A percentile compares a stretch with the other conserved stretches of the same genome.
Evolutionary conservation across 2,888 invertebrate species (phyloP).

Genomic region (Phalera bucephala): DNA sequence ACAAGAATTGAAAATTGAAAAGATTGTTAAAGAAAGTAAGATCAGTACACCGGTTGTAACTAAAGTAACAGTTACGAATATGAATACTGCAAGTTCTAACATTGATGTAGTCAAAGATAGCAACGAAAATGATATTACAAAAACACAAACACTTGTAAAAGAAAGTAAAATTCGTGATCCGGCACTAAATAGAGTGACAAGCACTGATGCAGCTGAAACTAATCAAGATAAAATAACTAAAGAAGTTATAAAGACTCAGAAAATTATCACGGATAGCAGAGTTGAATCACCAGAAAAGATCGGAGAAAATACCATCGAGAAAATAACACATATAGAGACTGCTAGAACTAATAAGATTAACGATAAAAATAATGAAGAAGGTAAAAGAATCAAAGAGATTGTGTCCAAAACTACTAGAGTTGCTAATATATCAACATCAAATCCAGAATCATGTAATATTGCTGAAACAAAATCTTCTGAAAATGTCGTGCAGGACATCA

Average conservation of each 20-base stretch:
- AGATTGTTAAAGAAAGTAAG: too few relatives aligned
- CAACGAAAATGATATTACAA: neutral
- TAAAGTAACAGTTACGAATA: slow-evolving; percentile 4
- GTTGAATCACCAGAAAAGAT: too few relatives aligned
- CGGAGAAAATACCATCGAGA: too few relatives aligned
- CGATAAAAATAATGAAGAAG: too few relatives aligned
- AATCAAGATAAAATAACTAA: neutral
- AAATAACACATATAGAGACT: neutral
- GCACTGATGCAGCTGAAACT: neutral
- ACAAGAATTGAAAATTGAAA: too few relatives aligned
- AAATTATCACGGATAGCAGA: too few relatives aligned
- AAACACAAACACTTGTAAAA: neutral
- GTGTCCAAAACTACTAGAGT: neutral
- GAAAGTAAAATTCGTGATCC: neutral
- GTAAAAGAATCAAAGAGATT: neutral
- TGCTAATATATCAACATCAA: too few relatives aligned
- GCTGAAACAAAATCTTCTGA: too few relatives aligned
- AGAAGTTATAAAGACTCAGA: neutral
- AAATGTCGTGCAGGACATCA: too few relatives aligned
- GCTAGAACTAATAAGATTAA: neutral
- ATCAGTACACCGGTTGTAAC: slow-evolving; percentile 17
- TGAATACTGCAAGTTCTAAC: neutral
- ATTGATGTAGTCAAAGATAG: neutral
- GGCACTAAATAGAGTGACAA: too few relatives aligned
- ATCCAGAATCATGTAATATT: too few relatives aligned